A percentile compares a stretch with the other conserved stretches of the same genome.
Conservation (phyloP, 2,888 invertebrate genomes). For the Boloria selene region DNA sequence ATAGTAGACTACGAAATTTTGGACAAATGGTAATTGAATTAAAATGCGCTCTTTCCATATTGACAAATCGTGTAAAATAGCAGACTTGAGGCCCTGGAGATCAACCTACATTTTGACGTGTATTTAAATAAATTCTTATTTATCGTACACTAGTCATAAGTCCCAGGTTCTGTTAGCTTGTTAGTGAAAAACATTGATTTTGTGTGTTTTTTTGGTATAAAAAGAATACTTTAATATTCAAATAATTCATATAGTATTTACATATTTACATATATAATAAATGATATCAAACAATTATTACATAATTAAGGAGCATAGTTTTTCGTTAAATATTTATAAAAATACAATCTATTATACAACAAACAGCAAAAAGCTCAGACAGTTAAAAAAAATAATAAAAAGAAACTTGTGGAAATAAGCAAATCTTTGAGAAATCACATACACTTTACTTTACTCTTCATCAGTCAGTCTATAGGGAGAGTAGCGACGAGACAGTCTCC, state of each 20-base stretch:
- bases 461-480: constrained; percentile 16
- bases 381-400: constrained; percentile 15
- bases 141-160: background rate
- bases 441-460: constrained; percentile 21
- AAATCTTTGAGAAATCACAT: constrained; percentile 22
- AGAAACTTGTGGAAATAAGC: constrained; percentile 11
- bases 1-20: no score
- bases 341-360: background rate
- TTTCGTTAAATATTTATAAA: no score
- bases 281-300: no score
- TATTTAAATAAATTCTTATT: constrained; percentile 22
- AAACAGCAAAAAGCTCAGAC: constrained; percentile 3
- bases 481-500: constrained; percentile 14
- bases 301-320: no score
- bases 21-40: no score
- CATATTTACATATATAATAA: no score
- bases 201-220: no score
- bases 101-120: constrained; percentile 23
- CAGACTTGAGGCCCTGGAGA: no score
- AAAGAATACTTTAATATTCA: no score
- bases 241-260: no score
- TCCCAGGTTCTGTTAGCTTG: background rate
- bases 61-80: no score
- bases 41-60: no score
- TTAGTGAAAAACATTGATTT: background rate